phyloP scores from a whole-genome alignment of 2,797 vertebrate species.

The Euphonia xanthogaster region DNA sequence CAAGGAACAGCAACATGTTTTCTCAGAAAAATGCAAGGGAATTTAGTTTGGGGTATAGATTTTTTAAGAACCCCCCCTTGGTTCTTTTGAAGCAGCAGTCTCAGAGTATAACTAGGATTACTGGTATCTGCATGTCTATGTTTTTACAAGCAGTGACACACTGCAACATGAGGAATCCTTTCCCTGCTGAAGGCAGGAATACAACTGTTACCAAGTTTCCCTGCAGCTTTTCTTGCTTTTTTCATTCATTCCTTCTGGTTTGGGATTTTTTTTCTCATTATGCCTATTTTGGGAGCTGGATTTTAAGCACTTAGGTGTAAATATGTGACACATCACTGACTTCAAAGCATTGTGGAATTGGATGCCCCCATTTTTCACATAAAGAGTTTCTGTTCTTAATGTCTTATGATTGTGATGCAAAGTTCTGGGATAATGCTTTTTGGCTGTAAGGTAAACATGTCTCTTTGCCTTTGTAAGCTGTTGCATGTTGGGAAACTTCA shows the following conservation, averaged over 20 bases:
- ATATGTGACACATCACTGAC: slow-evolving; percentile 76
- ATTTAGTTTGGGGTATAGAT: not conserved
- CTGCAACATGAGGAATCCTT: not conserved
- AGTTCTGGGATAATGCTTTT: slow-evolving; percentile 79
- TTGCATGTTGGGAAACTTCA: slow-evolving; percentile 87
- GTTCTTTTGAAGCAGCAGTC: not conserved
- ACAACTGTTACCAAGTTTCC: not conserved
- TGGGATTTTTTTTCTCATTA: not conserved
- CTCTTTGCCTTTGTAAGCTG: slow-evolving; percentile 83
- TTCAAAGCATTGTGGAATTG: slow-evolving; percentile 73
- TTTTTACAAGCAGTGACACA: not conserved
- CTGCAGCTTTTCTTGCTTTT: not conserved
- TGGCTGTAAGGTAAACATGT: slow-evolving; percentile 83
- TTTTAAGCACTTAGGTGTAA: slow-evolving; percentile 36
- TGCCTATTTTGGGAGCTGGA: slow-evolving; percentile 40
- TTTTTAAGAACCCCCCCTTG: not conserved
- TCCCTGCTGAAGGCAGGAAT: not conserved
- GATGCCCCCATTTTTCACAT: slow-evolving; percentile 85
- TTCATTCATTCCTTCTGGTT: slow-evolving; percentile 26
- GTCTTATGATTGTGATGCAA: slow-evolving; percentile 78
- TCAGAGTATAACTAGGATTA: not conserved
- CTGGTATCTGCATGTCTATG: not conserved
- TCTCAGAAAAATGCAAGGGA: not conserved
- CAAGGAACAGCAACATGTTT: not conserved
- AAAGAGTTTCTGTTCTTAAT: slow-evolving; percentile 78